A percentile compares a stretch with the other conserved stretches of the same genome.
Conservation (phyloP, 2,113 vertebrate genomes). For the Dascyllus trimaculatus region DNA sequence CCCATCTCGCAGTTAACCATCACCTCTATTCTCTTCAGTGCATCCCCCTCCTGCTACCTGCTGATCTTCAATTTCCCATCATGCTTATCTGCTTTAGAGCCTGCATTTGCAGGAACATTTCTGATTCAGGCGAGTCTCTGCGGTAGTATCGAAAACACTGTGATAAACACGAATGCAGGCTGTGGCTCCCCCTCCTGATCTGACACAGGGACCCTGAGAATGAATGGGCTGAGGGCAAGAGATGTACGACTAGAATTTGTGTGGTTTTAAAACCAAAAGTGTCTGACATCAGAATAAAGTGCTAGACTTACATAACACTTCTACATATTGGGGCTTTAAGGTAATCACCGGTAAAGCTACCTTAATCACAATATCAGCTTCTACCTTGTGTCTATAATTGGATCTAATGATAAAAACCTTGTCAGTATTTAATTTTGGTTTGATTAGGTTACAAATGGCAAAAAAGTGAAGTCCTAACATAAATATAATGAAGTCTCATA, state of each 20-base stretch:
- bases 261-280: neutral
- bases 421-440: neutral
- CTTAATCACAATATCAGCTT: neutral
- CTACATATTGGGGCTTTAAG: neutral
- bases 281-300: neutral
- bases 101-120: constrained; percentile 15
- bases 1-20: constrained; percentile 31
- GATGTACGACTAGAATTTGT: neutral
- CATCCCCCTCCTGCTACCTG: neutral
- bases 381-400: too few species aligned
- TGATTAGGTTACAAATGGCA: neutral
- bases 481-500: too few species aligned
- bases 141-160: constrained; percentile 5
- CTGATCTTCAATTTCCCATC: constrained; percentile 18
- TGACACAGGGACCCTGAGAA: constrained; percentile 1
- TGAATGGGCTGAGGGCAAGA: neutral
- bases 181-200: neutral
- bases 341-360: neutral
- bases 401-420: neutral
- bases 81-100: constrained; percentile 31
- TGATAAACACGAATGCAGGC: constrained; percentile 1
- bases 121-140: constrained; percentile 17
- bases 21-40: constrained; percentile 22
- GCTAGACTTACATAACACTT: neutral
- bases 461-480: too few species aligned